Base-by-base conservation (phyloP, 2,113 vertebrate genomes). In the Recurvirostra avosetta region DNA sequence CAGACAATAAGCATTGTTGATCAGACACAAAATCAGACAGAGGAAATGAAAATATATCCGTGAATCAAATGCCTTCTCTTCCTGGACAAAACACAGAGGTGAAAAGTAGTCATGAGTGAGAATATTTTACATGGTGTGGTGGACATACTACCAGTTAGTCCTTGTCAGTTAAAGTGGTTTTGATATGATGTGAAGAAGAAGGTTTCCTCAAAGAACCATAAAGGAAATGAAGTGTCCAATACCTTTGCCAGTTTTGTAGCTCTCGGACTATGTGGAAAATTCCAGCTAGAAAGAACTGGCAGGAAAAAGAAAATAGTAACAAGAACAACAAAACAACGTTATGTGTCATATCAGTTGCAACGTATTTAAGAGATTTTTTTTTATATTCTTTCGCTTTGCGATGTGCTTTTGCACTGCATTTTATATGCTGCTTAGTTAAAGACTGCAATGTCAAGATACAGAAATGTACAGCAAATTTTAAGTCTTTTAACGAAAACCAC, bases 191-290 rank as follows among this genome's bases (percentile, higher is more conserved):
- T 52, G 36, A 55, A 67, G 58, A 85, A 87, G 66, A 65, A 73
- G 52, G 15, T 79, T 92, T 92, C 61, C 59, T 86, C 55, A 41
- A 86, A 90, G 72, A 50, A 67, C 41, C 38, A 18, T 83, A 74
- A 88, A 85, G 50, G 38, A 94, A 95, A 95, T 88, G 30, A 96
- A 93, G n/a, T 92, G 41, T 36, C 63, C 74, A 53, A 72, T 72
- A 56, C 34, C 36, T 92, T 67, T 95, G 45, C 62, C 77, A 91
- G 53, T 82, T 91, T 87, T 96, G 83, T 80, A 67, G 41, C 41
- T 47, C 52, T 82, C 45, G 70, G 41, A 41, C 26, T 62, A n/a
- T 30, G 23, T 59, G 91, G 74, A 95, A 96, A 95, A 96, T 79
- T 89, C 70, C 29, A 79, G 41, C 27, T 58, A 88, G 86, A 73